Evolutionary conservation across 2,888 invertebrate genomes (phyloP), one percentile per base, ranked within the genome.

Genomic region (Mechanitis messenoides): DNA sequence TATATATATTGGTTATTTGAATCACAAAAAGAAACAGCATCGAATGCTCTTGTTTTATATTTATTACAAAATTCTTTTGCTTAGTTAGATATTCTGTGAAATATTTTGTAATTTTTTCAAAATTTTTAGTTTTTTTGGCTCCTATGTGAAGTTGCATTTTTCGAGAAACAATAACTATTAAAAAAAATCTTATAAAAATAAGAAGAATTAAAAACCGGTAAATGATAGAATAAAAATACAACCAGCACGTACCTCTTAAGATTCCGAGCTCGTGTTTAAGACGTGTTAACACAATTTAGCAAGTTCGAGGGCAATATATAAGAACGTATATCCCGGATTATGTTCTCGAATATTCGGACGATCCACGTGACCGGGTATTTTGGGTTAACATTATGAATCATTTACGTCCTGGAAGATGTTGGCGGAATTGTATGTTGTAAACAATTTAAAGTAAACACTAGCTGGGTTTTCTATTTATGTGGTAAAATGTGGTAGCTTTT

Each of bases 331-430:
- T 9, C 50, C 28, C 50, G 50, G 50, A 50, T 50, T 50, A 50
- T 12, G 7, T 9, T 5, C 42, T 11, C 31, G 50, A 50, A 31
- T n/a, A 50, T 31, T 50, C 50, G 50, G 50, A 50, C 50, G 50
- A 6, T 31, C 9, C 50, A 50, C 50, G 50, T 50, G 50, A 50
- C 50, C 7, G 28, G 7, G 50, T 50, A 50, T 50, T 42, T 50
- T 11, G 50, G 50, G 50, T 50, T 50, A 28, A 31, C 50, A 6
- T 31, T 31, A 50, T 50, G 50, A 50, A 50, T 50, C 50, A 50
- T 50, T 50, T 50, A 50, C 50, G 50, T 50, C 28, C 31, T 31
- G 50, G 31, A 31, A 50, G 28, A 50, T 31, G n/a, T 47, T 47
- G 28, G 6, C 47, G 47, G n/a, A n/a, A n/a, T 20, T 20, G 47